Base-by-base conservation (phyloP, 2,888 invertebrate species). In the Labia minor region DNA sequence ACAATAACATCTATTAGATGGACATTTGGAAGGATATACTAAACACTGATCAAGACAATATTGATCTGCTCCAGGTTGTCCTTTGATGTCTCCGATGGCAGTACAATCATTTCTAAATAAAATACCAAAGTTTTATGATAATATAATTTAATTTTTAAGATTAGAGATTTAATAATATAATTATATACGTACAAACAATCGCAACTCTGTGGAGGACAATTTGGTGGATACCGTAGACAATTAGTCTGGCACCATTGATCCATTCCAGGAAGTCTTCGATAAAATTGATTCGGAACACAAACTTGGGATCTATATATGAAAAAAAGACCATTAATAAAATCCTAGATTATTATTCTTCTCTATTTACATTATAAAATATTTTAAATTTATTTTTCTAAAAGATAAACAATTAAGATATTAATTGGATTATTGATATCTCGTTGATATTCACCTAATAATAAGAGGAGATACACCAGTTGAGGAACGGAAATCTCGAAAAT, bases 41-140 rank as follows among this genome's bases (percentile, higher is more conserved):
- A 94, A 84, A 78, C 93, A 94, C 73, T 88, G 84, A 76, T 93
- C 92, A 83, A 90, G 85, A 76, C 94, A 94, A 76, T 90, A 89
- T 21, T 89, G 86, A 73, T 90, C 91, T 0, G 92, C 90, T 6
- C 90, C 92, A 1, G 83, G 82, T 62, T 82, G 81, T 10, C 87
- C 88, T 72, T 82, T 84, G 68, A 89, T 76, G 73, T 90, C 87
- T 1, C 92, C 92, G 21, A 90, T 80, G 0, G 91, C 91, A 68
- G 89, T 87, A 76, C 93, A 93, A n/a, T 83, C 83, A 75, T 87
- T 84, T 66, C 92, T 92, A 78, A 14, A n/a, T n/a, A n/a, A 26
- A 26, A 81, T 76, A 72, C 70, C 68, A 69, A 67, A 70, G 68
- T n/a, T n/a, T n/a, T n/a, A 65, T 64, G 16, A n/a, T 8, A 66